A percentile compares a stretch with the other conserved stretches of the same genome.
These are phyloP conservation scores for Columba janthina DNA, from an alignment of 2,113 vertebrate genomes.

Conservation along the genomic window DNA sequence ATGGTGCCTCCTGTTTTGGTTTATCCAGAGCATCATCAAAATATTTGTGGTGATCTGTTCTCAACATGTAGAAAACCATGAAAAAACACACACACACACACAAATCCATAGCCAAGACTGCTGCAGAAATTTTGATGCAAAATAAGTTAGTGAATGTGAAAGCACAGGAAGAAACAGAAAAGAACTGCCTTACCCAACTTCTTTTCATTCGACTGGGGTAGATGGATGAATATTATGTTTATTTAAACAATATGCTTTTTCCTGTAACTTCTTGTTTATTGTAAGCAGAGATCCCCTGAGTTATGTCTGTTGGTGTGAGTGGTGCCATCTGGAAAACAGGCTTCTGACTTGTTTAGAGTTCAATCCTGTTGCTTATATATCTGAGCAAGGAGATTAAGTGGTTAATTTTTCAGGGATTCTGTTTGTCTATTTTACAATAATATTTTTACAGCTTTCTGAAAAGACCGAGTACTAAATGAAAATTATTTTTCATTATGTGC, in stretches of 20 bases:
- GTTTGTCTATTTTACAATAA: conserved; percentile 2
- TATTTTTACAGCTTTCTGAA: conserved; percentile 33
- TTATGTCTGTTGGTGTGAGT: neutral
- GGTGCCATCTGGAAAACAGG: neutral
- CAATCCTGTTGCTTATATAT: neutral
- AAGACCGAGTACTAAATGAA: neutral
- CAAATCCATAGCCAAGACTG: neutral
- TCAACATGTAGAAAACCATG: neutral
- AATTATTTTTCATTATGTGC: conserved; percentile 22
- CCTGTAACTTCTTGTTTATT: neutral
- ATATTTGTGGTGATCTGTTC: neutral
- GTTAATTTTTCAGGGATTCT: conserved; percentile 10
- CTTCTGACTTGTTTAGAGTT: conserved; percentile 8
- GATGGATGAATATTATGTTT: neutral
- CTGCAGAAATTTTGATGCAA: neutral
- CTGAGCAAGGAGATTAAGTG: neutral
- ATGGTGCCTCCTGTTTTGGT: neutral
- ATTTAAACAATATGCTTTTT: neutral
- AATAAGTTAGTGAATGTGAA: neutral
- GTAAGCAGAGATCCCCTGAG: neutral
- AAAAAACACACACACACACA: too few species aligned
- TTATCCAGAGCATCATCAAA: neutral
- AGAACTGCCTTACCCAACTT: neutral
- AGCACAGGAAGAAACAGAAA: neutral
- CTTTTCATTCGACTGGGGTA: neutral